A percentile compares a stretch with the other conserved stretches of the same genome.
These are phyloP conservation scores for Oscheius sp. DNA, from an alignment of 2,888 invertebrate genomes.

Conservation along the genomic window DNA sequence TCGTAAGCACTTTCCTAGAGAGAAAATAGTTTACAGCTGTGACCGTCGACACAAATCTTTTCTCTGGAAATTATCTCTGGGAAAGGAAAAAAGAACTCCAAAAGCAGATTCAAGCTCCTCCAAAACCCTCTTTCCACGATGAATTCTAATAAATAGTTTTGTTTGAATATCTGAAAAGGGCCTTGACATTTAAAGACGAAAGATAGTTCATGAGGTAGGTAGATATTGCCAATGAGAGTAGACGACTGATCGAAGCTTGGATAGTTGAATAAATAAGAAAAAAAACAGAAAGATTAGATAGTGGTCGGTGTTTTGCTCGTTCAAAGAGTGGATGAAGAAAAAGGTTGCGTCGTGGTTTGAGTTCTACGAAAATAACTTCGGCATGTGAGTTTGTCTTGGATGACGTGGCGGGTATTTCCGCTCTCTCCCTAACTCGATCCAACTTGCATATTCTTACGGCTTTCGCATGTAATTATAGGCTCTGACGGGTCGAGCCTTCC, in stretches of 20 bases:
- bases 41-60: not conserved
- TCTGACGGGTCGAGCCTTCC: not conserved
- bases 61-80: not conserved
- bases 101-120: not conserved
- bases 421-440: too few species aligned
- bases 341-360: not conserved
- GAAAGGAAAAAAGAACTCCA: constrained; percentile 3
- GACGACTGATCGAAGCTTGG: not conserved
- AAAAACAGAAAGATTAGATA: too few species aligned
- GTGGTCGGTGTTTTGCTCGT: too few species aligned
- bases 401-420: too few species aligned
- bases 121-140: constrained; percentile 11
- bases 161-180: not conserved
- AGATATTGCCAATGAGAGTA: not conserved
- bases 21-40: not conserved
- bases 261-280: not conserved
- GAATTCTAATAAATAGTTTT: not conserved
- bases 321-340: too few species aligned
- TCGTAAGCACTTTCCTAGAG: not conserved
- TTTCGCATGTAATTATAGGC: not conserved
- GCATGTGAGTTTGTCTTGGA: not conserved
- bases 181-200: not conserved
- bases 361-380: not conserved
- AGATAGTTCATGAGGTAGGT: not conserved
- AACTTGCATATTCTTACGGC: too few species aligned